Evolutionary conservation across 2,888 invertebrate species (phyloP), one percentile per base, ranked within the genome.

Genomic region (Tipula unca): DNA sequence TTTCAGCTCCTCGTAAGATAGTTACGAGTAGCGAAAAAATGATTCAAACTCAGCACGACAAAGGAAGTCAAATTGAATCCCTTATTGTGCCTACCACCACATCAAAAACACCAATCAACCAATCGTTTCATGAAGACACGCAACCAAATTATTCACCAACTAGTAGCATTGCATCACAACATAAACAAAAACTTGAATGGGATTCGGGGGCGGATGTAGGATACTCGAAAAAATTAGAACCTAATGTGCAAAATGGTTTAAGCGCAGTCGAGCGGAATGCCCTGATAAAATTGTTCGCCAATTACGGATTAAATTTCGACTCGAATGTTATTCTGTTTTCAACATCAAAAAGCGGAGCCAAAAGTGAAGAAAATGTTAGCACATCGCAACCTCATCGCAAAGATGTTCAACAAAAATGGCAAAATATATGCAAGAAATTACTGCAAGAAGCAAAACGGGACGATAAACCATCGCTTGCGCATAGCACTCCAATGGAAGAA

Each of bases 161-260:
- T 20, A 96, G 96, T 87, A 95, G 95, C 88, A 90, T 94, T 0
- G 93, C 95, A 85, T 95, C 95, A 0, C 32, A 84, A 8, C 48
- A 85, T 29, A 48, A 85, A 85, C 48, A 94, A 85, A 95, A 94
- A 87, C 91, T 97, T 1, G 97, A 97, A 91, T 97, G 97, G 97
- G 97, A 97, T 89, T 96, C 95, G 48, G 93, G 96, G 29, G 97
- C 95, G 0, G 97, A 97, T 91, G 95, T 97, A 83, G 97, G 97
- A 0, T 97, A 96, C 90, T 89, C 89, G 86, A 84, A 85, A 82
- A 85, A 32, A 29, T 5, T 17, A 2, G 85, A 85, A 14, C 8
- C 14, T n/a, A 29, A 29, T 14, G 54, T 29, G 29, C 54, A 54
- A 20, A 48, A 48, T 10, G 85, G 85, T n/a, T 86, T 87, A 83